phyloP scores from a whole-genome alignment of 2,113 vertebrate genomes.

The Apteryx owenii region DNA sequence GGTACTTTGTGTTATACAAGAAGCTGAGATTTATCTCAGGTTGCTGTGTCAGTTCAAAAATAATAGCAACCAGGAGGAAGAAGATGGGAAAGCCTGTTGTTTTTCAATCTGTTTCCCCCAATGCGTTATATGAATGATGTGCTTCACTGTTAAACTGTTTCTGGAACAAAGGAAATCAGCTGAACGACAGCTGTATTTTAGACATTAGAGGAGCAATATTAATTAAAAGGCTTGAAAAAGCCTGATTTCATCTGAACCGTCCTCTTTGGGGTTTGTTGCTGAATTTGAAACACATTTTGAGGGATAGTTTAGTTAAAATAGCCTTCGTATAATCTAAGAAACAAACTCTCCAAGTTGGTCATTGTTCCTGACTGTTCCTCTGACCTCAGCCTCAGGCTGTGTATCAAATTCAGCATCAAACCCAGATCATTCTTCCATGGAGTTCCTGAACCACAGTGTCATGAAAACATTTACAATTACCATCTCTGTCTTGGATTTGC shows the following conservation, averaged over 20 bases:
- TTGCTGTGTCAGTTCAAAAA: not conserved
- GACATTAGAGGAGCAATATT: not conserved
- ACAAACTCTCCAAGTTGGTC: not conserved
- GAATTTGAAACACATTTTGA: not conserved
- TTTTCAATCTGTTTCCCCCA: not conserved
- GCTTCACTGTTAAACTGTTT: not conserved
- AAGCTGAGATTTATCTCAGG: not conserved
- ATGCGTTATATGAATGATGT: not conserved
- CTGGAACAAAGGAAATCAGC: not conserved
- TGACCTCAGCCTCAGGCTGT: not conserved
- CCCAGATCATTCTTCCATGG: not conserved
- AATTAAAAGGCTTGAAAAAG: not conserved
- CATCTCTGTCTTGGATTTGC: not conserved
- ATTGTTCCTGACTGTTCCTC: not conserved
- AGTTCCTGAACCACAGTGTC: not conserved
- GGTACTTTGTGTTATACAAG: not conserved
- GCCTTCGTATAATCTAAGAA: not conserved
- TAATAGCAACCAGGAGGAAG: not conserved
- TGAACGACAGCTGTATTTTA: not conserved
- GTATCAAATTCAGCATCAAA: not conserved
- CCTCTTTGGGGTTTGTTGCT: not conserved
- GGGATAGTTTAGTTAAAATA: not conserved
- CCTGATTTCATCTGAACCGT: not conserved
- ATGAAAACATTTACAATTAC: not conserved
- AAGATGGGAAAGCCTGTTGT: not conserved